Base-by-base conservation (phyloP, 2,113 vertebrate genomes). In the Pelmatolapia mariae region DNA sequence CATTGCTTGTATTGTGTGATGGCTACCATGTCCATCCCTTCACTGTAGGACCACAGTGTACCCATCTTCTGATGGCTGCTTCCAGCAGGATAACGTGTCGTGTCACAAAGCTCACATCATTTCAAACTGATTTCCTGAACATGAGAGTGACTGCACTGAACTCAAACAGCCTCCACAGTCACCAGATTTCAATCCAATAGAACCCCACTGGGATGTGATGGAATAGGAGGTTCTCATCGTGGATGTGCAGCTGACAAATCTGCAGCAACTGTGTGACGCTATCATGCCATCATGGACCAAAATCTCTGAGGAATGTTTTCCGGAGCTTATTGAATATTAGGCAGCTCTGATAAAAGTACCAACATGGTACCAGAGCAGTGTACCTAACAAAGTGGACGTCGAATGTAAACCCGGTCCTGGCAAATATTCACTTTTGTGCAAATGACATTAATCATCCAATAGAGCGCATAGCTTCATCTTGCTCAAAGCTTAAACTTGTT, bases 361-460 rank as follows among this genome's bases (percentile, higher is more conserved):
- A 22, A 38, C 0, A 66, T 38, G 19, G 10, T 66, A 8, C 61
- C 33, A 66, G 33, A 66, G 61, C 61, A 38, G 33, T 38, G 36
- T 68, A 68, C 7, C 19, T 5, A 68, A 68, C 36, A 22, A 40
- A 5, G 7, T 15, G 11, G 63, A 13, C 1, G 0, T 22, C 1
- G 4, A 68, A 22, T 40, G 19, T 68, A 40, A 38, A 68, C 7
- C 63, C 7, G 0, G 0, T 22, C 33, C 11, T 13, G 4, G n/a
- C 7, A 66, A 68, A 68, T 40, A 68, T 40, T 22, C 11, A 24
- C n/a, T 4, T 68, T 22, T 71, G 36, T 71, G 36, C 66, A 71
- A 24, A 71, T 40, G 8, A 71, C n/a, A 71, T 71, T 71, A 43
- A 43, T 71, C 8, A 12, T 24, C 66, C 12, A 22, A 24, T 43